These are phyloP conservation scores for Cyrtodaria siliqua DNA, from an alignment of 2,888 invertebrate genomes.

Conservation along the genomic window DNA sequence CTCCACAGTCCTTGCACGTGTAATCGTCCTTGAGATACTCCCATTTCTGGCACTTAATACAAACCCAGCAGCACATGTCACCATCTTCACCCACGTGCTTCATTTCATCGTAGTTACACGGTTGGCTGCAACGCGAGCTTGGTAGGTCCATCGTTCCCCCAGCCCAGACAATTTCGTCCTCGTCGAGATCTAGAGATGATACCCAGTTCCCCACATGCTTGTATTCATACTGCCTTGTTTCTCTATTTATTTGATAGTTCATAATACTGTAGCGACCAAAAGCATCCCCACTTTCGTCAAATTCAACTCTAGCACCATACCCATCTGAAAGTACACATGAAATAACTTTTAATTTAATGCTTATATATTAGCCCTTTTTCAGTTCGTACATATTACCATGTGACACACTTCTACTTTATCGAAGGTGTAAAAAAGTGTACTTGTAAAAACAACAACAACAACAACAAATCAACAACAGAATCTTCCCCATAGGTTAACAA, in stretches of 20 bases:
- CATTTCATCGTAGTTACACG: constrained; percentile 85
- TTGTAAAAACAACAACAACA: no score
- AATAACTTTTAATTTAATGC: no score
- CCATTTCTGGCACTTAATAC: constrained; percentile 81
- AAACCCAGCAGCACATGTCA: constrained; percentile 87
- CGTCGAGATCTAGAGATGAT: constrained; percentile 86
- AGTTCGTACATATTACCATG: no score
- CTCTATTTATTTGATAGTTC: constrained; percentile 85
- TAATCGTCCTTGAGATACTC: constrained; percentile 84
- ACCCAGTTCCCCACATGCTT: constrained; percentile 87
- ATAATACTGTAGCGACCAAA: constrained; percentile 87
- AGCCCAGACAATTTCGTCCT: constrained; percentile 85
- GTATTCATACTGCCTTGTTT: constrained; percentile 81
- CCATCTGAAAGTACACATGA: constrained; percentile 88
- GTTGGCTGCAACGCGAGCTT: constrained; percentile 85
- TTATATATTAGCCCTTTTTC: no score
- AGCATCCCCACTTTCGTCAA: constrained; percentile 86
- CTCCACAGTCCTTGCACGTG: constrained; percentile 82
- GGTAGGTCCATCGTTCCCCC: constrained; percentile 84
- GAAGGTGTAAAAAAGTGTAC: no score
- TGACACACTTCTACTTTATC: no score
- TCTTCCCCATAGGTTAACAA: no score
- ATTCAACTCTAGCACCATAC: constrained; percentile 90
- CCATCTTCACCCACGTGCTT: constrained; percentile 85
- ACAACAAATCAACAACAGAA: no score